phyloP scores from a whole-genome alignment of 2,797 vertebrate species.

The Galagoides demidoff region DNA sequence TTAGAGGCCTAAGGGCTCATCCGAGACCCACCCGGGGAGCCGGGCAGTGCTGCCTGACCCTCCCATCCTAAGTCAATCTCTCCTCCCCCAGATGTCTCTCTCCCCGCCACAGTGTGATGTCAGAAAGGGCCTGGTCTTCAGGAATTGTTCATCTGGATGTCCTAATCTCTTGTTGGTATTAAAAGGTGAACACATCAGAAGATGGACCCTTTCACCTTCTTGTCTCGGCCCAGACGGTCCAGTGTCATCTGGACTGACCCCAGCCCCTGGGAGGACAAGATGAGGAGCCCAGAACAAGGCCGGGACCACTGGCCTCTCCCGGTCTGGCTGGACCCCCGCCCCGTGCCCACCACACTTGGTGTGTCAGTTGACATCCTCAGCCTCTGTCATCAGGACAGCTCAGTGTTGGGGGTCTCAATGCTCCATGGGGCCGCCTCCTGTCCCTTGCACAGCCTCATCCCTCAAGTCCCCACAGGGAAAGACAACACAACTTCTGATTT shows the following conservation, averaged over 20 bases:
- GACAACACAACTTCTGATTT: fast-evolving
- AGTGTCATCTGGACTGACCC: not conserved
- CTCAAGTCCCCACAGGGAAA: fast-evolving
- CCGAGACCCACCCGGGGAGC: not conserved
- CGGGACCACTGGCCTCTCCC: fast-evolving
- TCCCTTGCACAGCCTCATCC: not conserved
- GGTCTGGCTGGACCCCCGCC: not conserved
- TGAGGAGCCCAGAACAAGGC: not conserved
- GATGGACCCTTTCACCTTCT: fast-evolving
- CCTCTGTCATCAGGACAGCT: no score
- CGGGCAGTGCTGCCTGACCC: fast-evolving
- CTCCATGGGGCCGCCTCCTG: fast-evolving
- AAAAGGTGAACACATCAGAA: not conserved
- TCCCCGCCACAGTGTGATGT: not conserved
- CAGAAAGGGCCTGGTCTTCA: not conserved
- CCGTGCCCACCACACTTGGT: fast-evolving
- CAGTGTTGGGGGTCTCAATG: fast-evolving
- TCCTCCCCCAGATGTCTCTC: not conserved
- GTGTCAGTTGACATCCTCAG: fast-evolving
- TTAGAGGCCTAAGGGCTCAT: no score
- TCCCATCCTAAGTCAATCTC: not conserved
- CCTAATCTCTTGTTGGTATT: fast-evolving
- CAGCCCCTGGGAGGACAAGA: not conserved
- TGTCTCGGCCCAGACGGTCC: not conserved
- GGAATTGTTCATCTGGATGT: no score